phyloP scores from a whole-genome alignment of 30 jellyfish, hydroid and myxozoan genomes.

The Aurelia aurita region DNA sequence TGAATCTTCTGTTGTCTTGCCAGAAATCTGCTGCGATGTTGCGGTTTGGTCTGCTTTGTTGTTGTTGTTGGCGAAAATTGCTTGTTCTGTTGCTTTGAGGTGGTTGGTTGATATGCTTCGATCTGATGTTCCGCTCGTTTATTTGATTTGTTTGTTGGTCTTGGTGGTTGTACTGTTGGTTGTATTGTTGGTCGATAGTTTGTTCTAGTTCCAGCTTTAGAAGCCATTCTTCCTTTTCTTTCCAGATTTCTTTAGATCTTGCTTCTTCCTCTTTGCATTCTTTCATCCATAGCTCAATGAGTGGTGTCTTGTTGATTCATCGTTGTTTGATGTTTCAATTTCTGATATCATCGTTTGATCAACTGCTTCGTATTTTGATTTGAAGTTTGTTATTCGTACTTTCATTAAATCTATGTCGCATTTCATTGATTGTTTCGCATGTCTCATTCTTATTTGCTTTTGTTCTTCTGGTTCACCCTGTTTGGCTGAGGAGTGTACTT shows the following conservation, averaged over 20 bases:
- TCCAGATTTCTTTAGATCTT: background rate
- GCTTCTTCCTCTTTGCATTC: no score
- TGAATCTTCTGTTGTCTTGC: slow-evolving; percentile 4
- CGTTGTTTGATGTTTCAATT: no score
- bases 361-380: slow-evolving; percentile 16
- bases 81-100: slow-evolving; percentile 3
- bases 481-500: slow-evolving; percentile 4
- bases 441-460: slow-evolving; percentile 4
- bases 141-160: background rate
- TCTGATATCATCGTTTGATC: slow-evolving; percentile 20
- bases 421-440: slow-evolving; percentile 2
- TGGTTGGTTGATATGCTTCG: slow-evolving; percentile 3
- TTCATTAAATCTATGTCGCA: slow-evolving; percentile 15
- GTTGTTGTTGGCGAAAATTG: slow-evolving; percentile 6
- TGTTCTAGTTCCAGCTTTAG: background rate
- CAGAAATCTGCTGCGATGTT: slow-evolving; percentile 3
- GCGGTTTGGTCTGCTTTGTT: slow-evolving; percentile 21
- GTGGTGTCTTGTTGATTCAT: no score
- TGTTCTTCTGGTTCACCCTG: slow-evolving; percentile 21
- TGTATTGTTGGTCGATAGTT: background rate
- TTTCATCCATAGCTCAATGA: no score
- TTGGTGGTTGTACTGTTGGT: background rate
- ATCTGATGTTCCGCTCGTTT: slow-evolving; percentile 5
- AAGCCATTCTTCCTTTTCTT: background rate
- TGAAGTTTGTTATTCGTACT: slow-evolving; percentile 5